A percentile compares a stretch with the other conserved stretches of the same genome.
Evolutionary conservation across 1,140 invertebrate genomes (phyloP).

Genomic region (Xylocopa sonorina): DNA sequence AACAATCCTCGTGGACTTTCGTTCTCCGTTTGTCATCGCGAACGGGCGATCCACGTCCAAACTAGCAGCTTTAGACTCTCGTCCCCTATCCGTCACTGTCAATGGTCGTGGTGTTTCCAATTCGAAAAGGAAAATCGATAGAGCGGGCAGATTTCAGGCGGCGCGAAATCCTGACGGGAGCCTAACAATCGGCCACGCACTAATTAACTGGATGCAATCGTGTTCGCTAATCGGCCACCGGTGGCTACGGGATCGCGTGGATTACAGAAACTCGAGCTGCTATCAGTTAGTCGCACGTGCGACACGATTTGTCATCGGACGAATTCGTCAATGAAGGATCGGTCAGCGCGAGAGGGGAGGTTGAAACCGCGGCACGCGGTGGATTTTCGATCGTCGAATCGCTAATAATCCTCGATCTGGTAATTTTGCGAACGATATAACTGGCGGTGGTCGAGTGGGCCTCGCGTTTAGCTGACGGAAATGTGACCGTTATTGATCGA

Average conservation of each 20-base stretch:
- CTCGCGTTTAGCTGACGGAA: not conserved
- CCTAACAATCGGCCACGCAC: not conserved
- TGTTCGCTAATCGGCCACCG: slow-evolving; percentile 32
- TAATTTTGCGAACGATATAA: slow-evolving; percentile 28
- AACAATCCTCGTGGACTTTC: no score
- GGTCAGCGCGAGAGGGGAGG: not conserved
- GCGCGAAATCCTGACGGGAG: not conserved
- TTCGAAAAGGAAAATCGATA: not conserved
- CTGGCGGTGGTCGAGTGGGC: not conserved
- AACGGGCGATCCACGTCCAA: no score
- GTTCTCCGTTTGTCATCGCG: no score
- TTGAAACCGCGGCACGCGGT: not conserved
- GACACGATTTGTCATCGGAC: slow-evolving; percentile 35
- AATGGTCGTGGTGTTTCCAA: not conserved
- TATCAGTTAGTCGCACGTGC: slow-evolving; percentile 47
- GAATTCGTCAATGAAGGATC: slow-evolving; percentile 31
- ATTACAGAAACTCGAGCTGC: slow-evolving; percentile 20
- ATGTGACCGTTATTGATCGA: slow-evolving; percentile 9
- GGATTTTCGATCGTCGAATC: slow-evolving; percentile 22
- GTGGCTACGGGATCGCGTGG: slow-evolving; percentile 8
- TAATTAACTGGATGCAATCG: slow-evolving; percentile 39
- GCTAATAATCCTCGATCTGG: slow-evolving; percentile 27
- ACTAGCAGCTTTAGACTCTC: no score
- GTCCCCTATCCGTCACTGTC: not conserved
- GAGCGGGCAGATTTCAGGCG: not conserved